Evolutionary conservation across 2,797 vertebrate species (phyloP), one percentile per base, ranked within the genome.

Genomic region (Hybognathus amarus): DNA sequence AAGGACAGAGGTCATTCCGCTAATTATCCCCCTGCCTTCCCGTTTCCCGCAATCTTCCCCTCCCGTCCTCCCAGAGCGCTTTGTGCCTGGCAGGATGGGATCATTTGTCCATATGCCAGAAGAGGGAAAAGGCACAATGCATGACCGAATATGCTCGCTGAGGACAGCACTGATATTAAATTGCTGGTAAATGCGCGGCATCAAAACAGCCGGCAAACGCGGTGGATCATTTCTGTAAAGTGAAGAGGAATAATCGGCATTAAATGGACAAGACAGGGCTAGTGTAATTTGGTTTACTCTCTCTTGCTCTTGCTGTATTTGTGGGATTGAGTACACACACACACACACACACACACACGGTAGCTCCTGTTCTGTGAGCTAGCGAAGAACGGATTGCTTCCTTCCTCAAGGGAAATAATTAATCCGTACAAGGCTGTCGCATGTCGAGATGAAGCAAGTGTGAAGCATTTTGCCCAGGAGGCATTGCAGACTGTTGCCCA

Each of bases 391-490:
- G 42, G 75, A 77, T 71, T 76, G 68, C 36, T 80, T 56, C 70
- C 30, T 81, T 78, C 73, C 84, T 85, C 93, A 78, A 89, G 94
- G 94, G 94, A 93, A 94, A 94, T 95, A 95, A 95, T 95, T 94
- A 95, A 95, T 93, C 92, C 91, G 92, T 93, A 92, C 93, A 94
- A 93, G 92, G 93, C 92, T 93, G 92, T 93, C 92, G 90, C 92
- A 93, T 94, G 94, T 94, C 89, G 91, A 92, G 94, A 92, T 92
- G 93, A 93, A 93, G 94, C 90, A 88, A 93, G 92, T 92, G 92
- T 93, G 92, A 94, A 94, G 94, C 94, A 91, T 94, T 94, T 93
- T 93, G 93, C 95, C 94, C 93, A 94, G 91, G 93, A 95, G 94
- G 94, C 94, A 92, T 90, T 88, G 93, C 93, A 93, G 93, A 92